A percentile compares a stretch with the other conserved stretches of the same genome.
Conservation (phyloP, 2,888 invertebrate genomes). For the Melanophora roralis region DNA sequence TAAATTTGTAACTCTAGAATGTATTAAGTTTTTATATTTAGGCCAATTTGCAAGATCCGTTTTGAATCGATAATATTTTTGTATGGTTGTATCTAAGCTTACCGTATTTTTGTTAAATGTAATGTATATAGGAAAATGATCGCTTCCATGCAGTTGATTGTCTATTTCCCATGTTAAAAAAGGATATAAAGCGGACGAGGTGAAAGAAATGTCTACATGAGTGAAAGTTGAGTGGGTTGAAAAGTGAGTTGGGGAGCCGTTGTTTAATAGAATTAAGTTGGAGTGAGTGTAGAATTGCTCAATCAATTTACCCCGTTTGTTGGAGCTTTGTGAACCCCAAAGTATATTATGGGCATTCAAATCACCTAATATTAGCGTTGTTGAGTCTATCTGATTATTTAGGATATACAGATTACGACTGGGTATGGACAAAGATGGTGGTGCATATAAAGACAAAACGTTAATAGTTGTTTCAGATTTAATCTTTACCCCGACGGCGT, state of each 20-base stretch:
- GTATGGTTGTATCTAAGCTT: too few species aligned
- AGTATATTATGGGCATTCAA: too few species aligned
- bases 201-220: background rate
- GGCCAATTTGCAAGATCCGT: too few species aligned
- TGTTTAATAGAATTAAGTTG: background rate
- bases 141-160: too few species aligned
- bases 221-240: background rate
- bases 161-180: too few species aligned
- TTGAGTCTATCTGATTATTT: background rate
- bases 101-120: too few species aligned
- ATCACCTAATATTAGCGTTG: too few species aligned
- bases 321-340: background rate
- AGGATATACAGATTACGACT: background rate
- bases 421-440: background rate
- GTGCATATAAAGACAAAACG: background rate
- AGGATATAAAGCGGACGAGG: background rate
- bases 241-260: background rate
- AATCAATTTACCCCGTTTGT: background rate
- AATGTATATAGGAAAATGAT: too few species aligned
- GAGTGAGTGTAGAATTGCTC: background rate
- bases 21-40: too few species aligned
- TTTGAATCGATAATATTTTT: background rate
- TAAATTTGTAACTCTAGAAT: background rate
- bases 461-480: too few species aligned
- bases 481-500: too few species aligned